phyloP scores from a whole-genome alignment of 2,113 vertebrate species.

The Boulengeromyrus knoepffleri region DNA sequence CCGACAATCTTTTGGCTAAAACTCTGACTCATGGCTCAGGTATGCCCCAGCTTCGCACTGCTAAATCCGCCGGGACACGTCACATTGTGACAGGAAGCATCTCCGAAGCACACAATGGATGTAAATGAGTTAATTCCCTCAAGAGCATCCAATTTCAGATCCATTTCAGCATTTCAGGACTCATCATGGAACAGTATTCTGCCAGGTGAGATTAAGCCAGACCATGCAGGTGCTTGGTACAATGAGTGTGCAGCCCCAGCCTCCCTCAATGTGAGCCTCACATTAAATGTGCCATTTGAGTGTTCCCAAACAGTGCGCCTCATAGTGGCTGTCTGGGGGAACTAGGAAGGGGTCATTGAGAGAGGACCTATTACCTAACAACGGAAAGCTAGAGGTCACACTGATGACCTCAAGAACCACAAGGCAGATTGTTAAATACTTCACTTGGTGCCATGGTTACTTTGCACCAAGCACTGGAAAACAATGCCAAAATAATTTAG shows the following conservation, averaged over 20 bases:
- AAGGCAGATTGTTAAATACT: neutral
- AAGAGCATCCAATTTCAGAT: neutral
- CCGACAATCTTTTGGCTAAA: neutral
- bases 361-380: neutral
- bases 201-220: neutral
- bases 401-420: neutral
- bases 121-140: neutral
- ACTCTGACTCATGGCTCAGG: neutral
- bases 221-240: neutral
- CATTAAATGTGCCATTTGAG: neutral
- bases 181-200: neutral
- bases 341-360: neutral
- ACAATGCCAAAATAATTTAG: neutral
- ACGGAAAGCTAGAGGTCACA: neutral
- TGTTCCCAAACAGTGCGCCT: neutral
- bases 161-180: neutral
- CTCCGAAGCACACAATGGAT: neutral
- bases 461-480: neutral
- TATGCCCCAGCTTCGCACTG: neutral
- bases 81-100: neutral
- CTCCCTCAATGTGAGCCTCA: neutral
- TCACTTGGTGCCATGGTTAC: neutral
- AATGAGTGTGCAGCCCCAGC: neutral
- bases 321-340: neutral
- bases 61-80: neutral